Conservation (phyloP, 1,140 invertebrate genomes). For the Aphaenogaster floridana region DNA sequence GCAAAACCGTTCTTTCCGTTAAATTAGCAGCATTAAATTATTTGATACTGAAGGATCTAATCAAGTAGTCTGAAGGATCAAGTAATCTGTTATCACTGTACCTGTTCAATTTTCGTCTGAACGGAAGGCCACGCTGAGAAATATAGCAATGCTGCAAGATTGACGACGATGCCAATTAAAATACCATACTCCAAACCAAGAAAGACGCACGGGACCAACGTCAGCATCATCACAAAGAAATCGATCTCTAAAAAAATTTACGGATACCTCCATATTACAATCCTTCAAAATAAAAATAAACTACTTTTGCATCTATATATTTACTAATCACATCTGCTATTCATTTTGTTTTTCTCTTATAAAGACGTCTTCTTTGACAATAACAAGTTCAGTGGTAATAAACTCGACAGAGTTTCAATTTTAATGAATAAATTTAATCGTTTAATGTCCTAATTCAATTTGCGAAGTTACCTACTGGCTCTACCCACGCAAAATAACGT, state of each 20-base stretch:
- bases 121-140: slow-evolving; percentile 88
- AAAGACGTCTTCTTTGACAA: background rate
- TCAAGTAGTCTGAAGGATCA: background rate
- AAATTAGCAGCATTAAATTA: background rate
- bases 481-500: background rate
- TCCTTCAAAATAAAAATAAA: background rate
- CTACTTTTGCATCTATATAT: background rate
- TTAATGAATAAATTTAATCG: background rate
- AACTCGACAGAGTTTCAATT: background rate
- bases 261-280: background rate
- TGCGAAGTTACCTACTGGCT: background rate
- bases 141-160: slow-evolving; percentile 89
- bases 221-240: slow-evolving; percentile 88
- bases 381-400: background rate
- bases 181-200: slow-evolving; percentile 92
- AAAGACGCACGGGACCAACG: slow-evolving; percentile 88
- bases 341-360: background rate
- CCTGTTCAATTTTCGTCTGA: slow-evolving; percentile 79
- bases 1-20: too few relatives aligned
- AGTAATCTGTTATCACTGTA: slow-evolving; percentile 47
- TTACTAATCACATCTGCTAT: background rate
- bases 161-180: slow-evolving; percentile 89
- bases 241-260: slow-evolving; percentile 87
- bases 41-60: background rate
- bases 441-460: background rate